Conservation (phyloP, 2,113 vertebrate genomes). For the Ovis canadensis region DNA sequence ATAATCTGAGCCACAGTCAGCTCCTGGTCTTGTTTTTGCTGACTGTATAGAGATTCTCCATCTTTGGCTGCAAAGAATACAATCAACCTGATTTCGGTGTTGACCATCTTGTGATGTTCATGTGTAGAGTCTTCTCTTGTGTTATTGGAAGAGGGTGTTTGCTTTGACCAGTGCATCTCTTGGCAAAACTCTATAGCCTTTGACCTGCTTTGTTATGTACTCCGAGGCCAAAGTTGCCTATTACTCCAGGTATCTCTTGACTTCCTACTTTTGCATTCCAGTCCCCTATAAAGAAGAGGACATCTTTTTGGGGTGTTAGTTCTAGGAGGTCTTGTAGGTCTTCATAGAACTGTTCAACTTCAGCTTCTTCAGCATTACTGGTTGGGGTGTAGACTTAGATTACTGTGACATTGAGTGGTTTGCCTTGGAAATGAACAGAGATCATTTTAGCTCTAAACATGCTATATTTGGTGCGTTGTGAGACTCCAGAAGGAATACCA, state of each 20-base stretch:
- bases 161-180: neutral
- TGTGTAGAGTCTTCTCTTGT: neutral
- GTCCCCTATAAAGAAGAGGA: neutral
- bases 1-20: neutral
- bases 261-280: neutral
- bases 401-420: neutral
- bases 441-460: neutral
- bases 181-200: neutral
- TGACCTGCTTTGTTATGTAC: neutral
- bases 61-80: neutral
- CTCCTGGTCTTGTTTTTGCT: neutral
- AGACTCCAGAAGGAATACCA: neutral
- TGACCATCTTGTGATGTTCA: neutral
- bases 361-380: neutral
- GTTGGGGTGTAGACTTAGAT: neutral
- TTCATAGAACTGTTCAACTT: neutral
- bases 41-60: neutral
- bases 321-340: neutral
- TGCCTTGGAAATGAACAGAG: neutral
- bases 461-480: no score
- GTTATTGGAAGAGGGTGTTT: neutral
- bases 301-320: neutral
- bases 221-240: neutral
- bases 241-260: neutral
- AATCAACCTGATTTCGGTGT: accelerated